Conservation (phyloP, 2,888 invertebrate species). For the Melipona bicolor region DNA sequence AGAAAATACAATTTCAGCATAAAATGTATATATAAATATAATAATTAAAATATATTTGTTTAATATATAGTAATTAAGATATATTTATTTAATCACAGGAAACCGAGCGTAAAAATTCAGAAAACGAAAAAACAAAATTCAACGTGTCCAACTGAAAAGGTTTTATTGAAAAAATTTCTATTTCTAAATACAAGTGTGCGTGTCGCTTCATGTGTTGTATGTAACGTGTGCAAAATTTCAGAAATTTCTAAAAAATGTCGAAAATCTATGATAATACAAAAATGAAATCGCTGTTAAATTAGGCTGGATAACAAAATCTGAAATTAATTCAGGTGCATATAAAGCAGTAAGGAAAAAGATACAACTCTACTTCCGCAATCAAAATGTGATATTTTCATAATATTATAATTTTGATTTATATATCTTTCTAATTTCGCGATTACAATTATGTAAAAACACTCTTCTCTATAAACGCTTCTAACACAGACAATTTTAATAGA, state of each 20-base stretch:
- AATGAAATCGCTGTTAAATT: conserved; percentile 67
- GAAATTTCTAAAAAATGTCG: conserved; percentile 54
- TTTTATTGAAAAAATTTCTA: conserved; percentile 82
- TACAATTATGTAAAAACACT: conserved; percentile 63
- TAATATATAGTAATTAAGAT: conserved; percentile 8
- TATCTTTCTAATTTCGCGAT: conserved; percentile 36
- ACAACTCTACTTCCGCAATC: conserved; percentile 59
- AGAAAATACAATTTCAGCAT: neutral
- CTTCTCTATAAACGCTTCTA: conserved; percentile 59
- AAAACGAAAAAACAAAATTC: conserved; percentile 81
- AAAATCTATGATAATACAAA: conserved; percentile 64
- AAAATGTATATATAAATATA: conserved; percentile 7
- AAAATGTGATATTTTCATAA: conserved; percentile 47
- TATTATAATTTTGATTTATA: conserved; percentile 48
- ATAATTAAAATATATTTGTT: conserved; percentile 7
- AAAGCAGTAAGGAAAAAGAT: conserved; percentile 49
- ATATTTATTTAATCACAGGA: conserved; percentile 20
- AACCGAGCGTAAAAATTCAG: conserved; percentile 81
- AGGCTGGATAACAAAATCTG: conserved; percentile 58
- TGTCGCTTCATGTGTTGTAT: conserved; percentile 72
- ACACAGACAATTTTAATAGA: conserved; percentile 47
- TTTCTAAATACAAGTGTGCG: conserved; percentile 82
- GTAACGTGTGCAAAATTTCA: conserved; percentile 70
- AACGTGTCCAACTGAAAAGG: conserved; percentile 82
- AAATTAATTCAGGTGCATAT: conserved; percentile 57